These are phyloP conservation scores for Xiphophorus couchianus DNA, from an alignment of 2,113 vertebrate genomes.

Conservation along the genomic window DNA sequence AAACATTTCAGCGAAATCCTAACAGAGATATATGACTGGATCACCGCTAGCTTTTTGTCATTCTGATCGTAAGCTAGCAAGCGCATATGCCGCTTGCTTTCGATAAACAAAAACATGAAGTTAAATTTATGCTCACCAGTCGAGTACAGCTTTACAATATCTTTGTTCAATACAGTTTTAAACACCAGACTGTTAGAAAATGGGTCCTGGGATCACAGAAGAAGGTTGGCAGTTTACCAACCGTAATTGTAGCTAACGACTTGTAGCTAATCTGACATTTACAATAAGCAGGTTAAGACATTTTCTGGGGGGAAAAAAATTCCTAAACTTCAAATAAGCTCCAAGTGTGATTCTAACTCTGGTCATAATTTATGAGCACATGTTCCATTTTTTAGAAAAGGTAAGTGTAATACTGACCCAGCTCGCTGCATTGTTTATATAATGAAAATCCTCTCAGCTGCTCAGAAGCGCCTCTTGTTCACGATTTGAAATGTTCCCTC, in stretches of 20 bases:
- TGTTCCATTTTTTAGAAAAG: neutral
- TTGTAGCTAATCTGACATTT: neutral
- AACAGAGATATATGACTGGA: neutral
- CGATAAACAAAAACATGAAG: neutral
- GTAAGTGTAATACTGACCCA: slow-evolving; percentile 41
- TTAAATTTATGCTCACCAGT: neutral
- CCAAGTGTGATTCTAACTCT: neutral
- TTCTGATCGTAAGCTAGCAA: neutral
- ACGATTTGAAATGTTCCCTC: slow-evolving; percentile 68
- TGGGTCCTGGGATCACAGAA: neutral
- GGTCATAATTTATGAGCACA: neutral
- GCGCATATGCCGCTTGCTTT: neutral
- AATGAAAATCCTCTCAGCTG: neutral
- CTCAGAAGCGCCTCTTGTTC: slow-evolving; percentile 38
- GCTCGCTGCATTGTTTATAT: slow-evolving; percentile 61
- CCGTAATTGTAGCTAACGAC: neutral
- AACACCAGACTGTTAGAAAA: neutral
- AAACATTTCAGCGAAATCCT: neutral
- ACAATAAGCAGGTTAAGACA: neutral
- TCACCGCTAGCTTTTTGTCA: neutral
- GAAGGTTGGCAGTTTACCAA: neutral
- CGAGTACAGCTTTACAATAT: neutral
- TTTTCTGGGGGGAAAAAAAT: neutral
- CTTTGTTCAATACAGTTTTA: neutral
- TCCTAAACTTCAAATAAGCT: neutral